Evolutionary conservation across 2,888 invertebrate species (phyloP), one percentile per base, ranked within the genome.

Genomic region (Monoplex corrugatus): DNA sequence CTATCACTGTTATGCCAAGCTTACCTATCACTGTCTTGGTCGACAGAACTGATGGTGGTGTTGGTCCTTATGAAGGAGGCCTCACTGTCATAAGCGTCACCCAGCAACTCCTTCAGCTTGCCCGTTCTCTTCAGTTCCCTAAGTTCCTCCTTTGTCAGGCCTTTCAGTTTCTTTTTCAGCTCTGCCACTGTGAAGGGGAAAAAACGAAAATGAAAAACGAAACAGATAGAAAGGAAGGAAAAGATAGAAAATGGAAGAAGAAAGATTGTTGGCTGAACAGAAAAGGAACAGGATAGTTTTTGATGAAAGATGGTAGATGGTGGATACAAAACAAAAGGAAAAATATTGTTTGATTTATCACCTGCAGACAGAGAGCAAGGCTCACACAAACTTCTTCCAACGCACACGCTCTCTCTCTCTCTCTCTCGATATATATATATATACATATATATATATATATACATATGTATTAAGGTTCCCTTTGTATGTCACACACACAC

Each of bases 61-160:
- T 68, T 85, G 32, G 44, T 89, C 50, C 78, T 2, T 35, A 87
- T n/a, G 78, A 87, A 75, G 50, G 44, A 78, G 28, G 38, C 93
- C 91, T 57, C 93, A 68, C 38, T 93, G 92, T 80, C 93, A 43
- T 28, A 93, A 68, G 75, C 93, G 72, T 38, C 91, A 63, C 84
- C 93, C 32, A 86, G 57, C 68, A 86, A 10, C 23, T 86, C 57
- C 68, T 86, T 85, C 28, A 89, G 86, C 57, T 80, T 89, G 38
- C 89, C 86, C 6, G 89, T 80, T 38, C 45, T 86, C 82, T 86
- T 89, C 75, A 89, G 78, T 23, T 85, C 86, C 63, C 89, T n/a
- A 78, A 89, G 85, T 57, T 91, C 90, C 38, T 91, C 91, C 87
- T 93, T 92, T 38, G 92, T 92, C 90, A 93, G 91, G 38, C 91